Evolutionary conservation across 92 coral and sea anemone species (phyloP).

Genomic region (Phenganax subtilis): DNA sequence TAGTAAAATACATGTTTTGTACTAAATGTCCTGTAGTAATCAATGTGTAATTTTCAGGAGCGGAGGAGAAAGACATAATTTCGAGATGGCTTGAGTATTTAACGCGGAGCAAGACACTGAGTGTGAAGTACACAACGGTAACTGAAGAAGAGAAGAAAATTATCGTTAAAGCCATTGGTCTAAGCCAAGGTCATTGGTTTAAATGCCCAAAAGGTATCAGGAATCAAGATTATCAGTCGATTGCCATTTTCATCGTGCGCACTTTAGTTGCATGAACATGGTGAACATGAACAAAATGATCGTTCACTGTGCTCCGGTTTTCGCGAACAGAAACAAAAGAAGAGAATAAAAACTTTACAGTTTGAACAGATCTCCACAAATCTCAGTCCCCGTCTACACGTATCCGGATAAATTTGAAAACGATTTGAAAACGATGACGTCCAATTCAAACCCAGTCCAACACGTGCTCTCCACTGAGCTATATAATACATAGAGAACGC

Average conservation of each 20-base stretch:
- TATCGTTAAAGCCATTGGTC: conserved; percentile 72
- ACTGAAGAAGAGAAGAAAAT: conserved; percentile 61
- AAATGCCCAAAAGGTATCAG: conserved; percentile 79
- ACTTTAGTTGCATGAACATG: neutral
- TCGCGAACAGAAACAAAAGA: neutral
- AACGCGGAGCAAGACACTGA: conserved; percentile 12
- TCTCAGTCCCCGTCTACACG: conserved; percentile 68
- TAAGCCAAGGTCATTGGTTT: conserved; percentile 83
- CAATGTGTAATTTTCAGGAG: conserved; percentile 30
- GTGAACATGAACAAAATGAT: conserved; percentile 58
- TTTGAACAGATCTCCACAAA: neutral
- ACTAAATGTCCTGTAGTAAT: neutral
- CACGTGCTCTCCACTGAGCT: too few species aligned
- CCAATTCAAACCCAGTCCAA: too few species aligned
- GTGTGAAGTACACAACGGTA: conserved; percentile 50
- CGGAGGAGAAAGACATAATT: conserved; percentile 39
- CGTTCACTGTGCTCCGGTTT: conserved; percentile 55
- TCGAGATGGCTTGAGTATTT: conserved; percentile 47
- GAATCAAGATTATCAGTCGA: neutral
- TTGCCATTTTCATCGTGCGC: neutral
- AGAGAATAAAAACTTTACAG: neutral
- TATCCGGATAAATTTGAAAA: too few species aligned
- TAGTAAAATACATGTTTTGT: neutral
- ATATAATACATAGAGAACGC: too few species aligned
- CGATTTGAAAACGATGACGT: too few species aligned